Conservation (phyloP, 2,113 vertebrate species). For the Beaufortia kweichowensis region DNA sequence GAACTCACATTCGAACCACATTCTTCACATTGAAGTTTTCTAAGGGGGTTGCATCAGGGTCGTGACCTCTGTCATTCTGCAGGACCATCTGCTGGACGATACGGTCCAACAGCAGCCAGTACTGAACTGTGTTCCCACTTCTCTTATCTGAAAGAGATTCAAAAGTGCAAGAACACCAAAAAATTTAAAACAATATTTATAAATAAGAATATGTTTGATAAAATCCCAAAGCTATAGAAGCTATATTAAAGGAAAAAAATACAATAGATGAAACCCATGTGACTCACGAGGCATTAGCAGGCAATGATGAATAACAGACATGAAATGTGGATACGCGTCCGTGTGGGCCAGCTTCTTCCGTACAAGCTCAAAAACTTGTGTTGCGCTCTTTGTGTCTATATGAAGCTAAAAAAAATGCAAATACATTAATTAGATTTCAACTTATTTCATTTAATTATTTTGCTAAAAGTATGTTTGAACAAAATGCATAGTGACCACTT, state of each 20-base stretch:
- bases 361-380: conserved; percentile 95
- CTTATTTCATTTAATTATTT: too few species aligned
- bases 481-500: conserved; percentile 11
- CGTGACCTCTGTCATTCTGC: conserved; percentile 97
- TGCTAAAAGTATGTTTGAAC: neutral
- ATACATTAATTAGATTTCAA: conserved; percentile 6
- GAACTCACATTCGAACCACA: conserved; percentile 93
- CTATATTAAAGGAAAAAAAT: neutral
- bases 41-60: conserved; percentile 91
- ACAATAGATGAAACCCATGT: neutral
- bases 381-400: conserved; percentile 96
- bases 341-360: conserved; percentile 95
- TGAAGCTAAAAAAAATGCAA: conserved; percentile 78
- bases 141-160: conserved; percentile 82
- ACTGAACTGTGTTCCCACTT: conserved; percentile 96
- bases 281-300: conserved; percentile 98
- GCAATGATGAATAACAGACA: conserved; percentile 97
- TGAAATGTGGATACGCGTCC: conserved; percentile 96
- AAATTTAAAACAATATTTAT: neutral
- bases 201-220: too few species aligned
- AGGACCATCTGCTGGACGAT: conserved; percentile 98
- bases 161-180: conserved; percentile 2
- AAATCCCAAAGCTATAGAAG: too few species aligned
- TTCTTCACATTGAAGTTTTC: conserved; percentile 99
- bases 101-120: conserved; percentile 95